Evolutionary conservation across 2,888 invertebrate genomes (phyloP).

Genomic region (Anoncus sp.): DNA sequence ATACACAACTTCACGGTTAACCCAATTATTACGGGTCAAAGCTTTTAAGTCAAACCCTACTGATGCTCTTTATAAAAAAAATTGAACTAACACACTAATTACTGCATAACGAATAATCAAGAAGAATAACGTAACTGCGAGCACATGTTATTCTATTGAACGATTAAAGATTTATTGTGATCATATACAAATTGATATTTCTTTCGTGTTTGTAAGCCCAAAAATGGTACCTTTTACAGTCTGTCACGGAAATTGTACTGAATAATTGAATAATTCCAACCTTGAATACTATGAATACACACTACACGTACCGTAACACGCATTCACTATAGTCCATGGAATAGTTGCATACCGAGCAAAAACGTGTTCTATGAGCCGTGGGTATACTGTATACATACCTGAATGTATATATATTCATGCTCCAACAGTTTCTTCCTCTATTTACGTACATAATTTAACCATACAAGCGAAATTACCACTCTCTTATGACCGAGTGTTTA

Average conservation of each 20-base stretch:
- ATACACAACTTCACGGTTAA: neutral
- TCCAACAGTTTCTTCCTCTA: conserved; percentile 53
- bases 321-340: neutral
- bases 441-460: conserved; percentile 53
- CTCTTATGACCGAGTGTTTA: conserved; percentile 41
- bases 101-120: too few relatives aligned
- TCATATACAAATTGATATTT: neutral
- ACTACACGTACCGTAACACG: neutral
- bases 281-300: neutral
- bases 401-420: conserved; percentile 37
- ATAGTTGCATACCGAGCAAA: conserved; percentile 8
- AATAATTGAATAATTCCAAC: conserved; percentile 12
- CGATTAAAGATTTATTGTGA: neutral
- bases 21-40: neutral
- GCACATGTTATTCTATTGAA: too few relatives aligned
- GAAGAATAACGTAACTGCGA: too few relatives aligned
- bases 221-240: neutral
- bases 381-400: neutral
- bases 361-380: conserved; percentile 43
- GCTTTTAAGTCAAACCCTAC: neutral
- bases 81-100: too few relatives aligned
- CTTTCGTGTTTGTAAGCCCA: neutral
- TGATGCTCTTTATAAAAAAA: too few relatives aligned
- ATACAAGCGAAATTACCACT: conserved; percentile 45
- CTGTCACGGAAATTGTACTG: neutral